These are phyloP conservation scores for Myiothlypis coronata DNA, from an alignment of 2,797 vertebrate species.

Conservation along the genomic window DNA sequence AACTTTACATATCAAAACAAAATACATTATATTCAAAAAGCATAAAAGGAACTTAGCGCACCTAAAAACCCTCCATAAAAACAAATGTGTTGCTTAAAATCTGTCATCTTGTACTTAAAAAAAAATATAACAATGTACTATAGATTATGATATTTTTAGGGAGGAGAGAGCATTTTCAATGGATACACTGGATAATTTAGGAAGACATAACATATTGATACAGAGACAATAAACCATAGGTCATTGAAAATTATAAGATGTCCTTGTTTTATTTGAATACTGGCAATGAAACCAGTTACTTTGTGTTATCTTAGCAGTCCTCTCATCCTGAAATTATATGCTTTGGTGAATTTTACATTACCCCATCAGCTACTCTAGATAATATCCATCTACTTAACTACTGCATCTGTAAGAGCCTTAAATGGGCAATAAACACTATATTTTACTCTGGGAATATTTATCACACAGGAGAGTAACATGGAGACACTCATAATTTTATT, in stretches of 20 bases:
- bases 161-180: not conserved
- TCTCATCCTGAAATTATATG: not conserved
- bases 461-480: not conserved
- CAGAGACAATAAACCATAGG: not conserved
- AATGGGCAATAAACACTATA: not conserved
- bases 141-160: not conserved
- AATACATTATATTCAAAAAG: not conserved
- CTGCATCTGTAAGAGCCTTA: not conserved
- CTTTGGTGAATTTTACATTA: not conserved
- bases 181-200: not conserved
- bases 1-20: not conserved
- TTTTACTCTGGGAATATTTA: not conserved
- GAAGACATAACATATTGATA: not conserved
- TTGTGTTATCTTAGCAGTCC: not conserved
- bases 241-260: not conserved
- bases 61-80: not conserved
- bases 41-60: not conserved
- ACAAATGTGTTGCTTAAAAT: not conserved
- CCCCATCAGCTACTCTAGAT: not conserved
- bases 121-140: not conserved
- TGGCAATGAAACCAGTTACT: not conserved
- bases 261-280: not conserved
- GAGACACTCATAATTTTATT: not conserved
- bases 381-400: not conserved
- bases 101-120: not conserved